Percentiles rank a stretch among this genome's conserved stretches.
Evolutionary conservation across 2,888 invertebrate genomes (phyloP).

Genomic region (Automeris io): DNA sequence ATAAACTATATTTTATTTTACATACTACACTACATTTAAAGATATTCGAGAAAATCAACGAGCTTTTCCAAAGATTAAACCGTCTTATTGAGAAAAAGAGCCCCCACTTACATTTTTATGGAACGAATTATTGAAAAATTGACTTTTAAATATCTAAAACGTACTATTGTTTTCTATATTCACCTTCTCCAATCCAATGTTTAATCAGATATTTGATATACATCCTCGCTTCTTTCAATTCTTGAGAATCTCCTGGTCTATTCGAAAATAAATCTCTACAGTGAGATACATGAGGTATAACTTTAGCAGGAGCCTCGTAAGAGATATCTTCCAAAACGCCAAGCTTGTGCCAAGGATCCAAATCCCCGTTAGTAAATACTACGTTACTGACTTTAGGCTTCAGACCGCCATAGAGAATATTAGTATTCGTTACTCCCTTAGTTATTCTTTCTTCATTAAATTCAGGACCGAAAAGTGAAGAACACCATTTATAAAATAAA

Average conservation of each 20-base stretch:
- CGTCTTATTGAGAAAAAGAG: too few species aligned
- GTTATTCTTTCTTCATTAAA: constrained; percentile 49
- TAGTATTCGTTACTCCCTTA: constrained; percentile 50
- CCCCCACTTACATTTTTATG: too few species aligned
- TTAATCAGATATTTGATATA: constrained; percentile 53
- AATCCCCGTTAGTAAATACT: constrained; percentile 76
- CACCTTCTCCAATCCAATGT: constrained; percentile 48
- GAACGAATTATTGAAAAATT: too few species aligned
- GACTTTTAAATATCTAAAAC: too few species aligned
- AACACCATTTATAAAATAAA: constrained; percentile 55
- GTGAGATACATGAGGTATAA: constrained; percentile 47
- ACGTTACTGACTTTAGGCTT: constrained; percentile 70
- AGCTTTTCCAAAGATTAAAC: too few species aligned
- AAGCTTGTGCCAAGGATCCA: constrained; percentile 78
- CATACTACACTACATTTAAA: too few species aligned
- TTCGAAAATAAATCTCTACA: constrained; percentile 52
- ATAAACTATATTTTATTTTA: too few species aligned
- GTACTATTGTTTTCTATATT: constrained; percentile 19
- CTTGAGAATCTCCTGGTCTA: constrained; percentile 37
- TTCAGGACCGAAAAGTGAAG: constrained; percentile 52
- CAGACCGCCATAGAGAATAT: constrained; percentile 65
- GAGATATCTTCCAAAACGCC: constrained; percentile 65
- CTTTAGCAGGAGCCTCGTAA: constrained; percentile 49
- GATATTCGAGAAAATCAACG: too few species aligned
- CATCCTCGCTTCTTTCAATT: constrained; percentile 46